These are phyloP conservation scores for Himantopus leucocephalus DNA, from an alignment of 2,113 vertebrate genomes.

Conservation along the genomic window DNA sequence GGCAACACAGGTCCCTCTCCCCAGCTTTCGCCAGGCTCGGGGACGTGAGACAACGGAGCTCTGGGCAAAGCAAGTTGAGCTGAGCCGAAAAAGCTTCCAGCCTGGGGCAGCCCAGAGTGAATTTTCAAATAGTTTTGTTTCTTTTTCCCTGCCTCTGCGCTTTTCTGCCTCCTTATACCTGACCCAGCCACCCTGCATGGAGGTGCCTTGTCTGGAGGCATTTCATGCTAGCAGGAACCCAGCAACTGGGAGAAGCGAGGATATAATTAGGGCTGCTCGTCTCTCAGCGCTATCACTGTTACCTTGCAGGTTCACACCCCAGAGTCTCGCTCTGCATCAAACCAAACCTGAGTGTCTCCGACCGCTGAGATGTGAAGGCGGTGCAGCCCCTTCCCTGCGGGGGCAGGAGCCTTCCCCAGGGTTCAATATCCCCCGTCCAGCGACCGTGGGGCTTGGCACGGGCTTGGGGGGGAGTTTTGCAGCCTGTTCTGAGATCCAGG, in stretches of 20 bases:
- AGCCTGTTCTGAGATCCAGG: neutral
- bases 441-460: fast-evolving
- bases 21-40: neutral
- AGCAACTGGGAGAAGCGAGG: neutral
- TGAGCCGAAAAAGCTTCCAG: neutral
- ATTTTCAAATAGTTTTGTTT: neutral
- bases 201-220: conserved; percentile 1
- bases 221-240: neutral
- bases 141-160: neutral
- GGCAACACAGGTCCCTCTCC: neutral
- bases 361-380: fast-evolving
- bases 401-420: neutral
- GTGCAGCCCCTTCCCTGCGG: fast-evolving
- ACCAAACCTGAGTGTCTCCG: neutral
- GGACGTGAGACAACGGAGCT: neutral
- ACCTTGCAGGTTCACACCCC: conserved; percentile 50
- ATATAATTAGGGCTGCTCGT: conserved; percentile 26
- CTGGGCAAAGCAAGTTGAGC: neutral
- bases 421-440: fast-evolving
- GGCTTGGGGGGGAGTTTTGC: neutral
- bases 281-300: neutral
- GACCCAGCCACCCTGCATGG: neutral
- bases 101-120: neutral
- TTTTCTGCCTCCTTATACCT: neutral
- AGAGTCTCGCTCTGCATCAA: conserved; percentile 21